These are phyloP conservation scores for Eulemur mongoz DNA, from an alignment of 2,797 vertebrate species.

Conservation along the genomic window DNA sequence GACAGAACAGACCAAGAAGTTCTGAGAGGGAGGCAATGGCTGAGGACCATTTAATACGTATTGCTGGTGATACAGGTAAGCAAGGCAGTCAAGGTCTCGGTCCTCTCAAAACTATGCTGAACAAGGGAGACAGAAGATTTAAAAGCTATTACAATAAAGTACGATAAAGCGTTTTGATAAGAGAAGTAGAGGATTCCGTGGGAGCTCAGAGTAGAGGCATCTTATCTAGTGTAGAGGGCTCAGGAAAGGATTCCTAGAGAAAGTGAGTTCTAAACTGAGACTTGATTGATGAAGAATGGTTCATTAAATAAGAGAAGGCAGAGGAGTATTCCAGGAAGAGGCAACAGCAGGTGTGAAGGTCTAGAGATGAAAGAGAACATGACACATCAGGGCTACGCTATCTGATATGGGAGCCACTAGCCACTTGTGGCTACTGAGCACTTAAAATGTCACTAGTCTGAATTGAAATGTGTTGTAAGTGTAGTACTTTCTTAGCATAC, in stretches of 20 bases:
- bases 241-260: background rate
- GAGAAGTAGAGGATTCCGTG: background rate
- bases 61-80: background rate
- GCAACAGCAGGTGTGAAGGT: background rate
- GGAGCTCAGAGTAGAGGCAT: background rate
- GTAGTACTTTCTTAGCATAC: background rate
- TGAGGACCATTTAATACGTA: background rate
- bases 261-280: background rate
- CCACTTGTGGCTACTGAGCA: background rate
- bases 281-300: background rate
- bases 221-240: background rate
- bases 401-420: background rate
- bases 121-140: background rate
- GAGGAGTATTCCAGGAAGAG: background rate
- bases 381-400: background rate
- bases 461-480: background rate
- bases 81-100: background rate
- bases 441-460: background rate
- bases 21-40: background rate
- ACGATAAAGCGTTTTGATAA: background rate
- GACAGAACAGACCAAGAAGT: slow-evolving; percentile 40
- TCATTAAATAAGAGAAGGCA: background rate
- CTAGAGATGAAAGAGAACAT: background rate
- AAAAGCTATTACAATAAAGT: background rate
- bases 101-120: background rate